Evolutionary conservation across 1,140 invertebrate species (phyloP).

Genomic region (Drosophila orena): DNA sequence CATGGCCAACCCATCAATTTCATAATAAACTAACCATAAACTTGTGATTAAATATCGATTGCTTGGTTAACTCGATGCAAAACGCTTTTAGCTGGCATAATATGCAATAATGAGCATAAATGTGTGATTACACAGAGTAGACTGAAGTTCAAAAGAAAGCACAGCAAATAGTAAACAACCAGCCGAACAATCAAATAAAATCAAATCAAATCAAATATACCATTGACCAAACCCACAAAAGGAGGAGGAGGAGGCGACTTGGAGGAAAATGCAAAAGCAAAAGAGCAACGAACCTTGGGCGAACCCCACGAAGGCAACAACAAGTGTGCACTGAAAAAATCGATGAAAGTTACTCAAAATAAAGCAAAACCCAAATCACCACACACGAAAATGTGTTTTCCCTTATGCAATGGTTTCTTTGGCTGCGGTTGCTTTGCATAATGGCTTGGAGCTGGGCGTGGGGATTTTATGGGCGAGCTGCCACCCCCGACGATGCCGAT

Average conservation of each 20-base stretch:
- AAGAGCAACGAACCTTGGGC: constrained; percentile 33
- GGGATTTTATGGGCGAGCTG: constrained; percentile 39
- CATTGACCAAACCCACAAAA: constrained; percentile 22
- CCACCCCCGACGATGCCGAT: constrained; percentile 15
- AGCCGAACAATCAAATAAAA: constrained; percentile 28
- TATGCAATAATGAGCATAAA: constrained; percentile 58
- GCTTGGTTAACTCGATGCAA: constrained; percentile 41
- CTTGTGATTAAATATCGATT: constrained; percentile 72
- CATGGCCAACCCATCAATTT: constrained; percentile 22
- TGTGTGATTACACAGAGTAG: constrained; percentile 55
- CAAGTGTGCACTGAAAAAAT: constrained; percentile 52
- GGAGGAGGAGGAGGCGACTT: constrained; percentile 3
- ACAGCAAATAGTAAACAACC: constrained; percentile 40
- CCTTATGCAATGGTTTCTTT: constrained; percentile 42
- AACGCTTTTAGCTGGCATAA: constrained; percentile 61
- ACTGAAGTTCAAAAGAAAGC: constrained; percentile 63
- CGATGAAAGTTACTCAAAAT: constrained; percentile 44
- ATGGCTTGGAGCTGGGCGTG: constrained; percentile 14
- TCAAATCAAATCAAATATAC: constrained; percentile 40
- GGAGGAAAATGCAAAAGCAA: constrained; percentile 24
- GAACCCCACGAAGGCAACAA: constrained; percentile 19
- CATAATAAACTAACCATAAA: constrained; percentile 57
- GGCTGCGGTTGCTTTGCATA: constrained; percentile 29
- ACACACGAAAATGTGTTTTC: constrained; percentile 22
- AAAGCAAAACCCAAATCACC: constrained; percentile 21